These are phyloP conservation scores for Hydrochoerus hydrochaeris DNA, from an alignment of 2,113 vertebrate species.

Conservation along the genomic window DNA sequence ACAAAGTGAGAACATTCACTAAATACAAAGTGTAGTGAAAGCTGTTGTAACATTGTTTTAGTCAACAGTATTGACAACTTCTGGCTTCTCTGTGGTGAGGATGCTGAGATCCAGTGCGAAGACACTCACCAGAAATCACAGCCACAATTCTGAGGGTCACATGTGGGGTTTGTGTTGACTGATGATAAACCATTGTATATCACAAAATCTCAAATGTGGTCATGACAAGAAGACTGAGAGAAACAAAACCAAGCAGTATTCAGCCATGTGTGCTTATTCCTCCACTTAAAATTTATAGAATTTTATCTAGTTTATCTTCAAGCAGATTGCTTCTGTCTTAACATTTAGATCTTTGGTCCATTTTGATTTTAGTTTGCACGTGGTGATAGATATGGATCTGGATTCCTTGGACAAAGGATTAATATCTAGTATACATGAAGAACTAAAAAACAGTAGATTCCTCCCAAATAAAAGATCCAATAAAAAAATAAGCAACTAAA, in stretches of 20 bases:
- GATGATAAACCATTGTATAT: background rate
- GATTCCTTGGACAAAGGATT: background rate
- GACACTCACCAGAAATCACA: background rate
- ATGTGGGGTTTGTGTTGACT: constrained; percentile 2
- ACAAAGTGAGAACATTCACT: constrained; percentile 31
- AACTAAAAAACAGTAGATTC: background rate
- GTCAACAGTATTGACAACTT: background rate
- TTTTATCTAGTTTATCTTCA: background rate
- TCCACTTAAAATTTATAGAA: background rate
- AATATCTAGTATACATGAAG: background rate
- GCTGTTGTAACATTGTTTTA: background rate
- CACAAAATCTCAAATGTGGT: background rate
- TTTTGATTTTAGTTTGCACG: background rate
- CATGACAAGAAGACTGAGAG: background rate
- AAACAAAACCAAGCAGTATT: background rate
- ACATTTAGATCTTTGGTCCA: background rate
- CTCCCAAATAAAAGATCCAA: background rate
- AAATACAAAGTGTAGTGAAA: constrained; percentile 11
- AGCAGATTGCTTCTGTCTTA: background rate
- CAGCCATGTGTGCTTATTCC: background rate
- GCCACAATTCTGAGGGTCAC: background rate
- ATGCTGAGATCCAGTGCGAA: background rate
- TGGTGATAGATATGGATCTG: background rate
- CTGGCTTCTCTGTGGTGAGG: background rate
- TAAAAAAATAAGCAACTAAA: background rate